Evolutionary conservation across 2,113 vertebrate genomes (phyloP).

Genomic region (Festucalex cinctus): DNA sequence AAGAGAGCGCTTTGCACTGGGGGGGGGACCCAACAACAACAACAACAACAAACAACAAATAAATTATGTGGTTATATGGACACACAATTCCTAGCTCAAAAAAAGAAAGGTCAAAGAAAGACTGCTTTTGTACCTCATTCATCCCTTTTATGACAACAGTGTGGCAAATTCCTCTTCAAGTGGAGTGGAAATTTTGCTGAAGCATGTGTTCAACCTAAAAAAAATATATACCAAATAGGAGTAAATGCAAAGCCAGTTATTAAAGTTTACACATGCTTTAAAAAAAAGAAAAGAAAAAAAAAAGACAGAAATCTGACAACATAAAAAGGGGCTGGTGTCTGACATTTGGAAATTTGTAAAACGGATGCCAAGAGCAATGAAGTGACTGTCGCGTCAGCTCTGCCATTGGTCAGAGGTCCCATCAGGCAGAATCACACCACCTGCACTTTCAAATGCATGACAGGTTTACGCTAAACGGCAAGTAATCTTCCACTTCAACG

Average conservation of each 20-base stretch:
- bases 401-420: constrained; percentile 20
- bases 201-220: constrained; percentile 45
- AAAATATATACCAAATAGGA: constrained; percentile 9
- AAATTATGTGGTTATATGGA: too few species aligned
- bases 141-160: constrained; percentile 60
- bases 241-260: neutral
- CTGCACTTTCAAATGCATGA: neutral
- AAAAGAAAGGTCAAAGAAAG: too few species aligned
- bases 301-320: neutral
- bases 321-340: constrained; percentile 19
- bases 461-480: neutral
- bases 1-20: too few species aligned
- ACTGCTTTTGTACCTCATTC: constrained; percentile 67
- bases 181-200: constrained; percentile 34
- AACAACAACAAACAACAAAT: too few species aligned
- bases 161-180: constrained; percentile 61
- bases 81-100: too few species aligned
- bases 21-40: too few species aligned
- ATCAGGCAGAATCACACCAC: constrained; percentile 18
- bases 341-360: constrained; percentile 25
- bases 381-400: neutral
- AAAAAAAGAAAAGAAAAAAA: constrained; percentile 3
- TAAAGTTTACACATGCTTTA: neutral
- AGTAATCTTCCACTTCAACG: neutral
- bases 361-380: constrained; percentile 30